These are phyloP conservation scores for Riptortus pedestris DNA, from an alignment of 1,140 invertebrate species.

Conservation along the genomic window DNA sequence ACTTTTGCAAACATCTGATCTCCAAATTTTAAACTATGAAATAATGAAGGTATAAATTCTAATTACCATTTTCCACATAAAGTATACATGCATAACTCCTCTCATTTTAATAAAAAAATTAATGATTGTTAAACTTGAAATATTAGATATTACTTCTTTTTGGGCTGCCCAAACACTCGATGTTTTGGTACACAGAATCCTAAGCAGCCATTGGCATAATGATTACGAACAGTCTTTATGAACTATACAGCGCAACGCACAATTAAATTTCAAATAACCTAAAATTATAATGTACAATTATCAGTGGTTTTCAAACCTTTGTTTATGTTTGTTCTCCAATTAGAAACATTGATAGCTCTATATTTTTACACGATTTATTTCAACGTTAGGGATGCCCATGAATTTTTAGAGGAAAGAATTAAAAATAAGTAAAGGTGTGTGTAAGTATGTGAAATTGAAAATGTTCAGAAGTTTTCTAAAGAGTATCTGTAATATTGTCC, in stretches of 20 bases:
- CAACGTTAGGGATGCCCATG: too few relatives aligned
- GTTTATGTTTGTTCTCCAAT: neutral
- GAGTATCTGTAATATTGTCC: too few relatives aligned
- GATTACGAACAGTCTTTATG: neutral
- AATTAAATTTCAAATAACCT: neutral
- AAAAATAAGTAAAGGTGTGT: too few relatives aligned
- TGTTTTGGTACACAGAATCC: slow-evolving; percentile 6
- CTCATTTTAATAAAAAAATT: neutral
- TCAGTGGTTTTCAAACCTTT: neutral
- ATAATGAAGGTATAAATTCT: neutral
- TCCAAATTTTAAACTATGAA: neutral
- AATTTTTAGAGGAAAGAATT: too few relatives aligned
- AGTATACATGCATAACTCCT: neutral
- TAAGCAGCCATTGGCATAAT: neutral
- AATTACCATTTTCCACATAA: neutral
- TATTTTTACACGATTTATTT: neutral
- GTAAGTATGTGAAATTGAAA: too few relatives aligned
- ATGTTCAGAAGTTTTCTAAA: too few relatives aligned
- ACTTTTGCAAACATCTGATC: neutral
- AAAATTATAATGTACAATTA: neutral
- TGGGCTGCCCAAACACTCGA: neutral
- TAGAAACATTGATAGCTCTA: neutral
- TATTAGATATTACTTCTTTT: neutral
- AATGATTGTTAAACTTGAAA: neutral
- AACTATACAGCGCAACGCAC: neutral